phyloP scores from a whole-genome alignment of 2,797 vertebrate genomes.

The Nothura maculosa region DNA sequence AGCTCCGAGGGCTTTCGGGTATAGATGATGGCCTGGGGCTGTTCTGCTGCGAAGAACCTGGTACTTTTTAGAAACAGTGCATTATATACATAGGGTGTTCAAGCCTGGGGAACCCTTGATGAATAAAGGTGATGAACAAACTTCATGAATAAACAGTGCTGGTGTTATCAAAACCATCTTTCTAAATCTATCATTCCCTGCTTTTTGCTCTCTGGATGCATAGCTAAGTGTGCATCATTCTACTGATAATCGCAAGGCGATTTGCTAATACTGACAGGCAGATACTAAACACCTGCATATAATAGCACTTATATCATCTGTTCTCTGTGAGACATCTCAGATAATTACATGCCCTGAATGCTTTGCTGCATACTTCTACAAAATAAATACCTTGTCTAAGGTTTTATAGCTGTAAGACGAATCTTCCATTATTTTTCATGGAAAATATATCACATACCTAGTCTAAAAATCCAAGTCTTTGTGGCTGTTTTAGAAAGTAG shows the following conservation, averaged over 20 bases:
- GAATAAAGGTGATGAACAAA: background rate
- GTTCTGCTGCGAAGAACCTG: accelerated
- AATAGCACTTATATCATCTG: background rate
- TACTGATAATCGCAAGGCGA: accelerated
- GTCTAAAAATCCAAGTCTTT: background rate
- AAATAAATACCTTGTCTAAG: background rate
- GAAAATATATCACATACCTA: background rate
- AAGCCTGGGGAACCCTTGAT: background rate
- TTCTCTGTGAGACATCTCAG: background rate
- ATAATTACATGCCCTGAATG: background rate
- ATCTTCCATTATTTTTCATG: background rate
- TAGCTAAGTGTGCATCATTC: background rate
- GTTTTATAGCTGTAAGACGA: background rate
- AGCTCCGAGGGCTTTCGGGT: background rate
- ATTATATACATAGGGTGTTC: background rate
- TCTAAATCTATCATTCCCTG: background rate
- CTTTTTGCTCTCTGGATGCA: background rate
- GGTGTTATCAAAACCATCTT: background rate
- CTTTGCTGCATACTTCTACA: background rate
- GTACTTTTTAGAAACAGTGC: background rate
- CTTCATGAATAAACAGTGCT: background rate
- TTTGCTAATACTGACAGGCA: background rate
- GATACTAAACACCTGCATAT: background rate
- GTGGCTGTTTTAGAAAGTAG: background rate
- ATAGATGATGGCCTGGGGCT: background rate